Base-by-base conservation (phyloP, 2,797 vertebrate species). In the Pangasius sanitwongsei region DNA sequence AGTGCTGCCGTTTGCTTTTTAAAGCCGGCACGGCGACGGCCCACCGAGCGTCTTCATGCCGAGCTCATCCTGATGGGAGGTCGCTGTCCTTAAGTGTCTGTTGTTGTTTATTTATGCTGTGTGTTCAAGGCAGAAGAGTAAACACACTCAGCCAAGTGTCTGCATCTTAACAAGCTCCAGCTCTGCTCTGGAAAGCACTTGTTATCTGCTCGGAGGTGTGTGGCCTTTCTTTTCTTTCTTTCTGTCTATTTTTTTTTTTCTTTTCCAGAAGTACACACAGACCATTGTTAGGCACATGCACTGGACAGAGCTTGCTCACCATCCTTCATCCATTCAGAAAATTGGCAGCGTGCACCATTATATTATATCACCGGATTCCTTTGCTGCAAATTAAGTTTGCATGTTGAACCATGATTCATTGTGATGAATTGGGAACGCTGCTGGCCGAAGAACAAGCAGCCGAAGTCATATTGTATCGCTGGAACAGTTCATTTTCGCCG, bases 31-130 rank as follows among this genome's bases (percentile, higher is more conserved):
- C 28, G 67, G 74, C 18, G 20, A 70, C 7, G 44, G 34, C 61
- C 53, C 37, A 18, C 6, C 37, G 23, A 78, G 69, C 28, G 48
- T 86, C 78, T 78, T 55, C 69, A 28, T 67, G 41, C 34, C 50
- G 50, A 85, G 83, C 61, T 57, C 13, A 48, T 89, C 63, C 75
- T 34, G 61, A 25, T 55, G 18, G 23, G 81, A 87, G 89, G 80
- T 88, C 87, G 86, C 31, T 75, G 65, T 85, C 72, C 85, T 67
- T 74, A 44, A 48, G 15, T 59, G 50, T 83, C 41, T 91, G 90
- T 81, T 63, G 83, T 80, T 86, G 57, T 87, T 83, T 85, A 88
- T 89, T 72, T 86, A 81, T 70, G n/a, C 25, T 85, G 70, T 11
- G 12, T 23, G 65, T 55, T 80, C 53, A 67, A 74, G 41, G 74